These are phyloP conservation scores for Acanthornis magna DNA, from an alignment of 2,797 vertebrate species.

Conservation along the genomic window DNA sequence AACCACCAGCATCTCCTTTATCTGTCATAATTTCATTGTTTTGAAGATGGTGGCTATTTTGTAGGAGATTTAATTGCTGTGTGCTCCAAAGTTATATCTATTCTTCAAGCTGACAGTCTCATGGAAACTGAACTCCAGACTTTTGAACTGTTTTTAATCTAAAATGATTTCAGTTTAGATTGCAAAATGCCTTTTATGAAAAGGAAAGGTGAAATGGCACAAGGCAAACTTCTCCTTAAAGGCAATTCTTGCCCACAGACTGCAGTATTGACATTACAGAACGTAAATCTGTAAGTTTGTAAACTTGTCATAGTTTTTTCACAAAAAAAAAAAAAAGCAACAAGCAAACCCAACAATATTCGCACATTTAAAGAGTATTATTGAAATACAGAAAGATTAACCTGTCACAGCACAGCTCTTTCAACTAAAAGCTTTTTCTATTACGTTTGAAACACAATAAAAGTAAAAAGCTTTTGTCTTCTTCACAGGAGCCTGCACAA, in stretches of 20 bases:
- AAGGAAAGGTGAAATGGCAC: background rate
- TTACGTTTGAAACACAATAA: background rate
- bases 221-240: background rate
- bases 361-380: background rate
- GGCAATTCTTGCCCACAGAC: background rate
- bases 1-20: background rate
- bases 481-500: background rate
- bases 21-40: background rate
- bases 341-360: background rate
- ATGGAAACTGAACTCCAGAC: background rate
- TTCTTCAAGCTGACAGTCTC: background rate
- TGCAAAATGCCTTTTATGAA: background rate
- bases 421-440: background rate
- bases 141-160: background rate
- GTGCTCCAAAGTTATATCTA: background rate
- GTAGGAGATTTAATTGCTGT: background rate
- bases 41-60: background rate
- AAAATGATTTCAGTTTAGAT: background rate
- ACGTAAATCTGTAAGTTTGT: background rate
- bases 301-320: background rate
- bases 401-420: background rate
- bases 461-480: background rate
- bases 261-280: background rate
- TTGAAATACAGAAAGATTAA: background rate
- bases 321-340: accelerated